Evolutionary conservation across 2,888 invertebrate species (phyloP).

Genomic region (Anthophora plumipes): DNA sequence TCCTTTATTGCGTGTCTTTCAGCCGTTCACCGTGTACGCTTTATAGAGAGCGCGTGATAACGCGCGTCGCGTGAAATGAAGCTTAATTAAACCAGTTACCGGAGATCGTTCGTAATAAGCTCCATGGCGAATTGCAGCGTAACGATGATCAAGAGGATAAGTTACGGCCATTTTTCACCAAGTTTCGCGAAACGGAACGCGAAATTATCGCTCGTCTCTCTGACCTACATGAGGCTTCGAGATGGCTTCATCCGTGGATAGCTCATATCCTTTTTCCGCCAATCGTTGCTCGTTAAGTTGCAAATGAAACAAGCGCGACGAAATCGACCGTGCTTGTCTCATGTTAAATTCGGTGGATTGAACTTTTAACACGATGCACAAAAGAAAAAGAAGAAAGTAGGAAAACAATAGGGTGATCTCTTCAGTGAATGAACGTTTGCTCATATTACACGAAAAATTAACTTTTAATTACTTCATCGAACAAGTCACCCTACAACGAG

Average conservation of each 20-base stretch:
- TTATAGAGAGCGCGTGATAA: background rate
- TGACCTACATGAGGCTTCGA: constrained; percentile 49
- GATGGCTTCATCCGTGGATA: constrained; percentile 37
- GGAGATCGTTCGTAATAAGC: constrained; percentile 29
- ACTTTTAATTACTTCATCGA: too few species aligned
- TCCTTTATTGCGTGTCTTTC: constrained; percentile 42
- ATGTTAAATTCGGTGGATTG: too few species aligned
- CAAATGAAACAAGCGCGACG: constrained; percentile 54
- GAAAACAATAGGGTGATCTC: too few species aligned
- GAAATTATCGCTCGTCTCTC: constrained; percentile 32
- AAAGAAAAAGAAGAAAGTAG: too few species aligned
- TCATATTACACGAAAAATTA: too few species aligned
- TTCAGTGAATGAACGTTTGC: too few species aligned
- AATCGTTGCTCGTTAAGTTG: constrained; percentile 63
- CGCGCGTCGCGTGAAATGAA: constrained; percentile 25
- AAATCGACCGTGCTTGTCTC: constrained; percentile 27
- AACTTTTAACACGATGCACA: too few species aligned
- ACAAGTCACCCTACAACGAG: too few species aligned
- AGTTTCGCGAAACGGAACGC: constrained; percentile 52
- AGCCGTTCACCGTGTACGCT: too few species aligned
- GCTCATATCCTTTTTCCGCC: constrained; percentile 58
- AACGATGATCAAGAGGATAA: constrained; percentile 30
- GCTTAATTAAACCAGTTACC: constrained; percentile 46
- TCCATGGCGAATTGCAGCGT: constrained; percentile 1
- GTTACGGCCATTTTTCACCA: constrained; percentile 30